Evolutionary conservation across 2,113 vertebrate genomes (phyloP).

Genomic region (Danio rerio): GRCz12tu NC_133180.1:45879501-45880000

Average conservation of each 20-base stretch:
- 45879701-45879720: not conserved
- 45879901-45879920: no score
- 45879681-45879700: conserved; percentile 23
- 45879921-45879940: no score
- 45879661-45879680: no score
- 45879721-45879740: conserved; percentile 36
- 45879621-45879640: conserved; percentile 62
- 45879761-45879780: not conserved
- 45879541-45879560: conserved; percentile 51
- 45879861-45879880: no score
- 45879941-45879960: no score
- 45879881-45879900: no score
- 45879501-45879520: conserved; percentile 45
- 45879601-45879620: conserved; percentile 60
- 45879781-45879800: no score
- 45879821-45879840: no score
- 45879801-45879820: no score
- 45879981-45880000: no score
- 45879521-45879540: conserved; percentile 48
- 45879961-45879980: no score
- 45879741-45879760: conserved; percentile 15
- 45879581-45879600: conserved; percentile 46
- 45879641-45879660: conserved; percentile 43
- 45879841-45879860: no score
- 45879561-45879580: conserved; percentile 48